Base-by-base conservation (phyloP, 2,113 vertebrate species). In the Callaeas wilsoni region DNA sequence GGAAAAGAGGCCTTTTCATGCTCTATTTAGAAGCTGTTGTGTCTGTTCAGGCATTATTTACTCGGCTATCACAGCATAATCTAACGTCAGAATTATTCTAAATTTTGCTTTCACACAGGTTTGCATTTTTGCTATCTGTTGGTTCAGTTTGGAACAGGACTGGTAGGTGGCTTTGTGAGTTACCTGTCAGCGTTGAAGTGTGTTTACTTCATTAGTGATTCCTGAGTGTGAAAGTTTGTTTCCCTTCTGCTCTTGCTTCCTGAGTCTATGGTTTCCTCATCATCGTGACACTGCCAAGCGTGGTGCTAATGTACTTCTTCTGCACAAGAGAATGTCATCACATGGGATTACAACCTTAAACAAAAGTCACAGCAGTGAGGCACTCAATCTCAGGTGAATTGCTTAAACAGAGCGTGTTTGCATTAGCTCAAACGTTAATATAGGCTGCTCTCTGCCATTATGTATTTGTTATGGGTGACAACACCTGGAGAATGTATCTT, bases 251-350 rank as follows among this genome's bases (percentile, higher is more conserved):
- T 89, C 53, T 82, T 44, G 37, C 77, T 95, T 96, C 92, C 88
- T 75, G 92, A 84, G 44, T 27, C 93, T 87, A 49, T 95, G 96
- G 85, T 96, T 96, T 97, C 96, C 92, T 96, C 96, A 96, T 96
- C 96, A 96, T 30, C 1, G 0, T 89, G 92, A 89, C 93, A 73
- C 19, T 95, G 90, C 93, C 80, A 90, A 90, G 81, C 10, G 0
- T 16, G 88, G 85, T 94, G 94, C 90, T 93, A 95, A 94, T 5
- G 3, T 20, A 44, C 64, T 64, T 29, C 85, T 88, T 56, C 52
- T 95, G 86, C 88, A 65, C 70, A 12, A 49, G 74, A 79, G 94
- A 96, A 95, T 91, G 96, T 95, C 91, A 91, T 91, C 93, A 55
- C 87, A 39, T 8, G 53, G 81, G 89, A 93, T 97, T 96, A 96